A percentile compares a stretch with the other conserved stretches of the same genome.
Evolutionary conservation across 2,888 invertebrate genomes (phyloP).

Genomic region (Polyommatus icarus): DNA sequence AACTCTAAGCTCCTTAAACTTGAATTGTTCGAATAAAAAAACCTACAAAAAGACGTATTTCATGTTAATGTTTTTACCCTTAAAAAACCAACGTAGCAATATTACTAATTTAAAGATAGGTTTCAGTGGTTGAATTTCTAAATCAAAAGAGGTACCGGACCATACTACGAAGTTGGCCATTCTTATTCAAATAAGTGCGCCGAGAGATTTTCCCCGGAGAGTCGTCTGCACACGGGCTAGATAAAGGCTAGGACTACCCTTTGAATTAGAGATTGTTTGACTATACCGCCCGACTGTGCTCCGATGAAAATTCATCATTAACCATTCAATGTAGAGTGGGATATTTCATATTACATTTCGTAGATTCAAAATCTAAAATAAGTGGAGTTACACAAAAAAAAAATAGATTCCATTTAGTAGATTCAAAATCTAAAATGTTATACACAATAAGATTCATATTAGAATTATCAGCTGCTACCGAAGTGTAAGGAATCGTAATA

Average conservation of each 20-base stretch:
- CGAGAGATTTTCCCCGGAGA: conserved; percentile 63
- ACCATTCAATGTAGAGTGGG: neutral
- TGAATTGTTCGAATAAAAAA: neutral
- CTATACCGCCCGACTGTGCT: conserved; percentile 33
- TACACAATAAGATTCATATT: neutral
- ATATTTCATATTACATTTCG: neutral
- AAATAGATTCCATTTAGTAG: neutral
- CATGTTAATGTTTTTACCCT: neutral
- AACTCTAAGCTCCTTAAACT: neutral
- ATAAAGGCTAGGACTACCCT: conserved; percentile 43
- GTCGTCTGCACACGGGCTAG: conserved; percentile 48
- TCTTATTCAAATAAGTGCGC: conserved; percentile 76
- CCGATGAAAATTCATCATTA: conserved; percentile 18
- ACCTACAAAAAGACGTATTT: neutral
- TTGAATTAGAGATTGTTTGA: conserved; percentile 39
- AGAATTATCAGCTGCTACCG: neutral
- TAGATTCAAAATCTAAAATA: neutral
- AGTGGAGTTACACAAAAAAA: neutral
- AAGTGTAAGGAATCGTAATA: neutral
- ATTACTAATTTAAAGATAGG: conserved; percentile 15
- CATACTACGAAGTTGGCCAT: conserved; percentile 59
- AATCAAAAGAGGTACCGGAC: conserved; percentile 47
- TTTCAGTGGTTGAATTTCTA: conserved; percentile 36
- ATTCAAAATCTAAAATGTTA: neutral
- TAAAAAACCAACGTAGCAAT: neutral